A percentile compares a stretch with the other conserved stretches of the same genome.
phyloP scores from a whole-genome alignment of 2,888 invertebrate species.

The Drosophila diplacantha region DNA sequence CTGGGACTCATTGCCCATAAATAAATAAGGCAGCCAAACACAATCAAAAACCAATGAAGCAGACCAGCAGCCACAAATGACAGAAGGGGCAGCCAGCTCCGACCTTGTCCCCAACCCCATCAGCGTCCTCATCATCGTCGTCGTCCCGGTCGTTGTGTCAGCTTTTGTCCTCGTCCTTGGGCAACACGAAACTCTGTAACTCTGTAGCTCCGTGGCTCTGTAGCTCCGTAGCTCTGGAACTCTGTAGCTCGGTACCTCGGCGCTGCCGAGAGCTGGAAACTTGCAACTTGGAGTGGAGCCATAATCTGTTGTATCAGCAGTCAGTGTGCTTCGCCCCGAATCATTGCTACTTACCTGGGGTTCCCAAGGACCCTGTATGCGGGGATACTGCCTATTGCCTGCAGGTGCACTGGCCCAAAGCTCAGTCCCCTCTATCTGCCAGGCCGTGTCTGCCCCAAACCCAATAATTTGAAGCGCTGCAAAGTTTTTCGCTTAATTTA shows the following conservation, averaged over 20 bases:
- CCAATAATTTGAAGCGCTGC: constrained; percentile 5
- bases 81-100: constrained; percentile 27
- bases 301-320: constrained; percentile 12
- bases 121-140: constrained; percentile 15
- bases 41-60: constrained; percentile 68
- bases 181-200: constrained; percentile 34
- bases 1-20: constrained; percentile 48
- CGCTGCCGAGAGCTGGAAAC: neutral
- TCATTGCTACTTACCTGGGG: neutral
- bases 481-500: constrained; percentile 61
- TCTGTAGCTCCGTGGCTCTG: neutral
- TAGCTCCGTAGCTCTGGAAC: neutral
- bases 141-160: constrained; percentile 29
- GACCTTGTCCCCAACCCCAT: constrained; percentile 8
- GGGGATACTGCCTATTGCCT: neutral
- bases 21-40: constrained; percentile 68
- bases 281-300: constrained; percentile 5
- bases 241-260: neutral
- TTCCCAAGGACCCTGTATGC: neutral
- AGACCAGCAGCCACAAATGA: constrained; percentile 65
- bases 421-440: too few species aligned
- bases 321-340: neutral
- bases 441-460: neutral
- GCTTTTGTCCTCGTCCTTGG: constrained; percentile 42
- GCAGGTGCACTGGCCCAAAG: neutral